Evolutionary conservation across 2,797 vertebrate genomes (phyloP).

Genomic region (Pteropus rufus): DNA sequence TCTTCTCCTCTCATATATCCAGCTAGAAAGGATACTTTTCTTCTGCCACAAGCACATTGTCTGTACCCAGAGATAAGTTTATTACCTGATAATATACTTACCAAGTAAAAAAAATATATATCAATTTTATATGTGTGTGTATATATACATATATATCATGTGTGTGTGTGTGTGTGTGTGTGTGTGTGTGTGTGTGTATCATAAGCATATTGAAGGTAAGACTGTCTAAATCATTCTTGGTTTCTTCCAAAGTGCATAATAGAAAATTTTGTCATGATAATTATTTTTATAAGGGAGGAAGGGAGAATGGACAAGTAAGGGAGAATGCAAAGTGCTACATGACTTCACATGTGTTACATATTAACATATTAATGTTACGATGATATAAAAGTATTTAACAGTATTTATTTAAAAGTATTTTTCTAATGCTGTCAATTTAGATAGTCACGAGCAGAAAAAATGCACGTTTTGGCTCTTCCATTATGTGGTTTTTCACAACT

Average conservation of each 20-base stretch:
- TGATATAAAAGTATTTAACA: neutral
- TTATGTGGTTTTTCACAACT: neutral
- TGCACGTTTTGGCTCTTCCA: neutral
- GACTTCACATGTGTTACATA: neutral
- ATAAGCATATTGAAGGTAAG: neutral
- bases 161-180: neutral
- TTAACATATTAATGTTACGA: neutral
- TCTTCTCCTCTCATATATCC: neutral
- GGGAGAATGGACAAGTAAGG: neutral
- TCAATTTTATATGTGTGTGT: too few relatives aligned
- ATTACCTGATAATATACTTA: neutral
- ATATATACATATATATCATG: neutral
- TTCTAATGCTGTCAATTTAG: neutral
- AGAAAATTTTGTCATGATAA: neutral
- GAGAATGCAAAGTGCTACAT: neutral
- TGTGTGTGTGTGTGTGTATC: neutral
- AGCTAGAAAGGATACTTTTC: neutral
- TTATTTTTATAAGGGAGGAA: neutral
- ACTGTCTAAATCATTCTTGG: neutral
- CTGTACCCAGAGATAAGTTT: neutral
- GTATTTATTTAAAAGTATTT: neutral
- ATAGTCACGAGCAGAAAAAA: neutral
- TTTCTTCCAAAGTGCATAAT: neutral
- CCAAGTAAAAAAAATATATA: neutral
- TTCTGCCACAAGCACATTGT: neutral